phyloP scores from a whole-genome alignment of 2,888 invertebrate genomes.

The Digitonthophagus gazella region DNA sequence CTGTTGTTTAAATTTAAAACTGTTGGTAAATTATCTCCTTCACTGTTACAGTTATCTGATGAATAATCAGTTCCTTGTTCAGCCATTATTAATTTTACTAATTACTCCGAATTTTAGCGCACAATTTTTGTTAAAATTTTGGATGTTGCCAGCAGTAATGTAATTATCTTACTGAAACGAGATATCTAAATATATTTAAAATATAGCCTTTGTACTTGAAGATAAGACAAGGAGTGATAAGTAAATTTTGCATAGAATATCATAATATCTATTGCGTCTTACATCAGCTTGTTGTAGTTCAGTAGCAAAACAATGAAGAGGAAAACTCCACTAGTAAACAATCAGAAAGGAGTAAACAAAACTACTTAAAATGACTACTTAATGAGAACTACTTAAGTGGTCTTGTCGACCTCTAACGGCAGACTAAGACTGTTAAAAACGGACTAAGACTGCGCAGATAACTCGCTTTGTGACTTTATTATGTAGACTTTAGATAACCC shows the following conservation, averaged over 20 bases:
- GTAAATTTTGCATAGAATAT: too few relatives aligned
- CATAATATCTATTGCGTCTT: too few relatives aligned
- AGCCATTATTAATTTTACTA: too few relatives aligned
- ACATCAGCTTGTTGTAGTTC: too few relatives aligned
- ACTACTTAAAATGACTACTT: too few relatives aligned
- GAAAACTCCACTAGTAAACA: too few relatives aligned
- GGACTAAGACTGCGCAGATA: neutral
- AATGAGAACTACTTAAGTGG: too few relatives aligned
- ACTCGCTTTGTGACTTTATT: neutral
- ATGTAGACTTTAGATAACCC: neutral
- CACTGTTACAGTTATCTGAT: conserved; percentile 57
- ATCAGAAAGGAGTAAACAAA: too few relatives aligned
- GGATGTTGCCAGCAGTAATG: neutral
- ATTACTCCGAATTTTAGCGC: too few relatives aligned
- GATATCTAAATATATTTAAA: neutral
- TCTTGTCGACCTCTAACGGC: too few relatives aligned
- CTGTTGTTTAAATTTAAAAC: conserved; percentile 69
- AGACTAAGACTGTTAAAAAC: neutral
- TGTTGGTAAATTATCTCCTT: conserved; percentile 67
- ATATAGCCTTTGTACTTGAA: neutral
- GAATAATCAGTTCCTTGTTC: conserved; percentile 3
- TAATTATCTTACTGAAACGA: neutral
- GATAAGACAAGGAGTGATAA: neutral
- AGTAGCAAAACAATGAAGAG: too few relatives aligned
- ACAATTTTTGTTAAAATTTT: too few relatives aligned